These are phyloP conservation scores for Sebastiscus tertius DNA, from an alignment of 2,797 vertebrate species.

Conservation along the genomic window DNA sequence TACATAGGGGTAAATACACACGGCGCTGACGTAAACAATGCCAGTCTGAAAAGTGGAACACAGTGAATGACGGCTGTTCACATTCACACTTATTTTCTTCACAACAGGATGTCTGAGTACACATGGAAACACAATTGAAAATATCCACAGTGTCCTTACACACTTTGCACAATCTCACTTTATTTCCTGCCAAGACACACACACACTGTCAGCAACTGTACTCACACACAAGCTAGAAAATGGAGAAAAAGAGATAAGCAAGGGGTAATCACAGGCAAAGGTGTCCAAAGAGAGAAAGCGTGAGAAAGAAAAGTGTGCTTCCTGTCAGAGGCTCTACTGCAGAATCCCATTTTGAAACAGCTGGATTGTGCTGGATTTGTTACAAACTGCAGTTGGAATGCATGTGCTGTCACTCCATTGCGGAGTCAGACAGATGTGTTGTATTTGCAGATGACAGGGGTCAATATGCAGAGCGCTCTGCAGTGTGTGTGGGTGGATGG, in stretches of 20 bases:
- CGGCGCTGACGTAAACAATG: conserved; percentile 28
- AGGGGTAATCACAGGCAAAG: conserved; percentile 12
- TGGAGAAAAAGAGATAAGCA: not conserved
- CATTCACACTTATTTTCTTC: conserved; percentile 69
- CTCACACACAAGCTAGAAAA: conserved; percentile 5
- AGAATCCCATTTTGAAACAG: conserved; percentile 12
- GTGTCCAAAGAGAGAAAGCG: not conserved
- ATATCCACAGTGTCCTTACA: conserved; percentile 36
- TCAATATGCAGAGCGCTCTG: conserved; percentile 40
- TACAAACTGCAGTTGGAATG: conserved; percentile 13
- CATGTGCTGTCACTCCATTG: conserved; percentile 1
- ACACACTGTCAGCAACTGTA: conserved; percentile 27
- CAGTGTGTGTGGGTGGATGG: conserved; percentile 51
- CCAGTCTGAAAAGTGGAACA: conserved; percentile 34
- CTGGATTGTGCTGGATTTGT: conserved; percentile 20
- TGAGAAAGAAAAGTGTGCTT: not conserved
- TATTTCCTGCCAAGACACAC: conserved; percentile 35
- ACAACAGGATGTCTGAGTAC: conserved; percentile 65
- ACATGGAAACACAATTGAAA: conserved; percentile 53
- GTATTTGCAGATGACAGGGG: conserved; percentile 60
- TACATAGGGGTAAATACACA: conserved; percentile 17
- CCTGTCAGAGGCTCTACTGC: not conserved
- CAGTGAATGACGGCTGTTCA: conserved; percentile 62
- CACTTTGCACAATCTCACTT: conserved; percentile 43
- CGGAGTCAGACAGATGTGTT: conserved; percentile 57